phyloP scores from a whole-genome alignment of 2,888 invertebrate species.

The Didymodactylos carnosus region DNA sequence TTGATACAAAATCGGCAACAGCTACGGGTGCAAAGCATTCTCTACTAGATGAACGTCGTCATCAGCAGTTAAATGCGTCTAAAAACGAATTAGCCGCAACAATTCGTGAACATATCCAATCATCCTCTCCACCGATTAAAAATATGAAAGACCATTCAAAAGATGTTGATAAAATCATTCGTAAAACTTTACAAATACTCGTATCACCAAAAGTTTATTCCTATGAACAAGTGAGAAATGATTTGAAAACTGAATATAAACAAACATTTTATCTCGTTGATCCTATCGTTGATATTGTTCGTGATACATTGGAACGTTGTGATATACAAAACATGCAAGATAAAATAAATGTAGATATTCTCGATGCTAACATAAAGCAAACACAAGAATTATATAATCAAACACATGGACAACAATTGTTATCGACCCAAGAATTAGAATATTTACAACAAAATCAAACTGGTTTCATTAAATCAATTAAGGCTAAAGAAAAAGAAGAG shows the following conservation, averaged over 20 bases:
- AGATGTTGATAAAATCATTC: not conserved
- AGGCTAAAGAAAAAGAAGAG: not conserved
- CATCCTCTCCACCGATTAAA: not conserved
- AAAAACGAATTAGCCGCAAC: not conserved
- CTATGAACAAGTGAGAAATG: not conserved
- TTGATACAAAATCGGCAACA: too few species aligned
- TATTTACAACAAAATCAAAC: not conserved
- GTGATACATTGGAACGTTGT: not conserved
- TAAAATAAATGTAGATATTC: not conserved
- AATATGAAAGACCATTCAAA: not conserved
- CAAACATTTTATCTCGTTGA: not conserved
- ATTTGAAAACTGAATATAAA: not conserved
- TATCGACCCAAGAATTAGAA: not conserved
- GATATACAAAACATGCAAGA: not conserved
- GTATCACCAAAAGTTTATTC: not conserved
- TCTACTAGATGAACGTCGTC: not conserved
- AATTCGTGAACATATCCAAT: not conserved
- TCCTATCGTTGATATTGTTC: not conserved
- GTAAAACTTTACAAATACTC: not conserved
- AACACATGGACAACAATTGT: too few species aligned
- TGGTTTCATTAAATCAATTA: too few species aligned
- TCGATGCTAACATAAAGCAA: not conserved
- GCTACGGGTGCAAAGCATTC: too few species aligned
- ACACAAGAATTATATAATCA: not conserved
- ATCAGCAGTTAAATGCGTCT: not conserved